Base-by-base conservation (phyloP, 2,888 invertebrate species). In the Drosophila greeni region DNA sequence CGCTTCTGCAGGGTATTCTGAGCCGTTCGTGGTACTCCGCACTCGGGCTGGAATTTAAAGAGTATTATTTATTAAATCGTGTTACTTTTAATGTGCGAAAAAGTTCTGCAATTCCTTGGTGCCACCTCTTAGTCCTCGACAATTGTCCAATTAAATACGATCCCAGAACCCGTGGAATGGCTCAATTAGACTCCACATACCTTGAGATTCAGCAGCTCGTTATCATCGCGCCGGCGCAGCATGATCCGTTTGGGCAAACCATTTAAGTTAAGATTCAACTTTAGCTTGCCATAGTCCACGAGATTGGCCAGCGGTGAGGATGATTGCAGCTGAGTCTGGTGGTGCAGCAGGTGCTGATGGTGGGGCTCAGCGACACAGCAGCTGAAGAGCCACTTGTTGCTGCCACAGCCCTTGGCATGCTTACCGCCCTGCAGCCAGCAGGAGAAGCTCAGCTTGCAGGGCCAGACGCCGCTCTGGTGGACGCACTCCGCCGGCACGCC, bases 341-440 rank as follows among this genome's bases (percentile, higher is more conserved):
- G 59, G 91, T 89, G 79, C 91, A 91, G 80, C 91, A 91, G 1
- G 93, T 93, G 74, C 93, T 93, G n/a, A 93, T 92, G 18, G 91
- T 88, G 31, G 90, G 72, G 73, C 31, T 88, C 86, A 7, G 89
- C 89, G 42, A 92, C 89, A 77, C 95, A 94, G 87, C 95, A 95
- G 0, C 94, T 92, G 76, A 94, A 92, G 45, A 94, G 89, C 93
- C 93, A 94, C 65, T 91, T 89, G 82, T 91, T 91, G 45, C 91
- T 91, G 1, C 93, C 93, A 72, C 94, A 94, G 23, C 93, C 93
- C 26, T 92, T 89, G 37, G 91, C 91, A 79, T 92, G 91, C 36
- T 90, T 90, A 14, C 94, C 94, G 0, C 94, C 94, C 31, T 92
- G 91, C 72, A 94, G 88, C 94, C 95, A 94, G 86, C 95, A 95